Base-by-base conservation (phyloP, 2,797 vertebrate genomes). In the Cuculus canorus region DNA sequence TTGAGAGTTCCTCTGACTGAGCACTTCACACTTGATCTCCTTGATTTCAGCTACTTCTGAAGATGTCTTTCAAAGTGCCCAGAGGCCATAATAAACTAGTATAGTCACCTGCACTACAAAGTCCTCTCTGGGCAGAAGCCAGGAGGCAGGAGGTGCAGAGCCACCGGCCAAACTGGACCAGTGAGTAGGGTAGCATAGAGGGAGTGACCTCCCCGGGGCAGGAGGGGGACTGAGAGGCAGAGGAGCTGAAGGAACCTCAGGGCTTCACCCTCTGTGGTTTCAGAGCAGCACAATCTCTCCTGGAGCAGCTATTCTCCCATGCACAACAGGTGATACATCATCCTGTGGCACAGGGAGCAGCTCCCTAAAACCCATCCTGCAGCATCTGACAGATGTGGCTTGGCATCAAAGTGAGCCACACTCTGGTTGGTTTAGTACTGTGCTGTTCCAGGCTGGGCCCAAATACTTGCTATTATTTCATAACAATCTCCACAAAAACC, bases 91-190 rank as follows among this genome's bases (percentile, higher is more conserved):
- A 94, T 82, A 97, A 95, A 91, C 61, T 15, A 41, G 35, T 10
- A 10, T 9, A 59, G 91, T 69, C 65, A 54, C 72, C 90, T 71
- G 82, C 84, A 95, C 79, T 95, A 94, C 92, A 95, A 96, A 96
- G 90, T 61, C 71, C 78, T 18, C 78, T 18, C 83, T 50, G 45
- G 66, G 39, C 64, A 84, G 76, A 76, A 88, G 48, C 17, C 0
- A 0, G 68, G 73, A 84, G 75, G 60, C 83, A 48, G 43, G 28
- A 33, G 69, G 41, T 66, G 57, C 54, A 78, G 32, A 94, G 30
- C 28, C 76, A 80, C 68, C 35, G 2, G 1, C 66, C 39, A 1
- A 0, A 53, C 82, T 84, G 87, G 88, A 76, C 33, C 59, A 61
- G 82, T 59, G 66, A 89, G 81, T 50, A 65, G 33, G 27, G 23